Percentiles rank a stretch among this genome's conserved stretches.
These are phyloP conservation scores for human DNA, from an alignment of 2,113 vertebrate genomes.

Conservation along the genomic window GRCh38 chr9:38368501-38369000, in stretches of 20 bases:
- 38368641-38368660: neutral
- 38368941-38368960: too few relatives aligned
- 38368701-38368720: neutral
- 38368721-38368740: neutral
- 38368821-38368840: neutral
- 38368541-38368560: neutral
- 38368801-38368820: too few relatives aligned
- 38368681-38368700: neutral
- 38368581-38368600: neutral
- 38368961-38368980: neutral
- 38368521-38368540: neutral
- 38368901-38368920: neutral
- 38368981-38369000: neutral
- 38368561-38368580: fast-evolving
- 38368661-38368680: neutral
- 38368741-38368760: neutral
- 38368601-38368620: neutral
- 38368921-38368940: neutral
- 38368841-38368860: neutral
- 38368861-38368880: neutral
- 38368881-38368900: neutral
- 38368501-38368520: neutral
- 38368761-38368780: neutral
- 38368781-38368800: neutral
- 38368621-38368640: neutral